These are phyloP conservation scores for Pyrrhosoma nymphula DNA, from an alignment of 2,888 invertebrate species.

Conservation along the genomic window DNA sequence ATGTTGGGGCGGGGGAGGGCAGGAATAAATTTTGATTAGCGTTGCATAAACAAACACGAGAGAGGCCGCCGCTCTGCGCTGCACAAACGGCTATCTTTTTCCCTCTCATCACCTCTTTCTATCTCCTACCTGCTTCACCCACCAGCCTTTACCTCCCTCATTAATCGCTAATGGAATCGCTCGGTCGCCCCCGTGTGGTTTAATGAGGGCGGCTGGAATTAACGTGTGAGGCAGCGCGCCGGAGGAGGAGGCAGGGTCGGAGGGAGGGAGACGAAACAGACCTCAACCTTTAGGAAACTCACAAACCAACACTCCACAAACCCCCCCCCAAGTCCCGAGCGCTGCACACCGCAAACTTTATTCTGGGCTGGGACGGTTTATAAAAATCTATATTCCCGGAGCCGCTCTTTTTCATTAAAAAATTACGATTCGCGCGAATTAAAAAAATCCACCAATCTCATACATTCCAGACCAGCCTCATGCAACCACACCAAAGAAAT, in stretches of 20 bases:
- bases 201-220: background rate
- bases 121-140: background rate
- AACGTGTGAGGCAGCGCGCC: background rate
- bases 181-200: background rate
- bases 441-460: too few relatives aligned
- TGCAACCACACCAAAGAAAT: too few relatives aligned
- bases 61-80: background rate
- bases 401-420: too few relatives aligned
- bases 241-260: background rate
- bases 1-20: too few relatives aligned
- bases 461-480: too few relatives aligned
- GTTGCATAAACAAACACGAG: background rate
- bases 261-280: too few relatives aligned
- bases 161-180: slow-evolving; percentile 22
- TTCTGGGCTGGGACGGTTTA: background rate
- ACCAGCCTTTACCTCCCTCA: background rate
- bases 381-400: background rate
- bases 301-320: background rate
- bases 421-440: too few relatives aligned
- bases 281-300: background rate
- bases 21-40: slow-evolving; percentile 14
- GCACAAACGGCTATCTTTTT: background rate
- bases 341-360: background rate
- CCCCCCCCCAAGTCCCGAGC: background rate
- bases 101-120: background rate